Conservation (phyloP, 2,113 vertebrate species). For the Myotis brandtii region DNA sequence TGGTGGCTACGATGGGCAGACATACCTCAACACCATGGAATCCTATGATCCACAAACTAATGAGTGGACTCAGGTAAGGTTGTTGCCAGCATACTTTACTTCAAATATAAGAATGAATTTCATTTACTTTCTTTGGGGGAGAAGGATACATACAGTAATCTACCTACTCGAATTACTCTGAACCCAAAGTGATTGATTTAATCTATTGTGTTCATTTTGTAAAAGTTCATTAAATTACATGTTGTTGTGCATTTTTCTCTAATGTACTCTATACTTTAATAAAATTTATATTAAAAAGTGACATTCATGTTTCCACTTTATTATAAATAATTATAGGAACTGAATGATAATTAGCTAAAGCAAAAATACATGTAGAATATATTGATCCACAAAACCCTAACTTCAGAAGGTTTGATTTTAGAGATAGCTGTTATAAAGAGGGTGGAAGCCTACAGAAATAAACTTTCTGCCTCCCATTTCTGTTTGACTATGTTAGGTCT, state of each 20-base stretch:
- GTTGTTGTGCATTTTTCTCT: neutral
- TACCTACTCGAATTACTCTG: neutral
- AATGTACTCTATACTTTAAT: neutral
- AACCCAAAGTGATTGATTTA: neutral
- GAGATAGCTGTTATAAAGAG: neutral
- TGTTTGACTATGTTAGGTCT: neutral
- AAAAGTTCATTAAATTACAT: neutral
- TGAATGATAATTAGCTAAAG: neutral
- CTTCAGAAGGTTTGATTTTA: neutral
- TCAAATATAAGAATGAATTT: neutral
- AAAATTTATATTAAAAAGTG: neutral
- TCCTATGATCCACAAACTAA: conserved; percentile 90
- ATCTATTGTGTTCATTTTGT: neutral
- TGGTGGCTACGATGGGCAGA: conserved; percentile 90
- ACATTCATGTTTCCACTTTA: neutral
- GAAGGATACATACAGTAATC: accelerated
- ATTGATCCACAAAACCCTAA: neutral
- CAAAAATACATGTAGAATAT: neutral
- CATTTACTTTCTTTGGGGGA: neutral
- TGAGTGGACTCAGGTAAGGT: conserved; percentile 89
- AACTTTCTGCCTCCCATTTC: neutral
- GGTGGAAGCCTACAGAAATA: neutral
- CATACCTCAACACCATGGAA: conserved; percentile 90
- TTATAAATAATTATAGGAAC: neutral
- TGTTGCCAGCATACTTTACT: neutral